Evolutionary conservation across 2,113 vertebrate species (phyloP).

Genomic region (Sus scrofa): DNA sequence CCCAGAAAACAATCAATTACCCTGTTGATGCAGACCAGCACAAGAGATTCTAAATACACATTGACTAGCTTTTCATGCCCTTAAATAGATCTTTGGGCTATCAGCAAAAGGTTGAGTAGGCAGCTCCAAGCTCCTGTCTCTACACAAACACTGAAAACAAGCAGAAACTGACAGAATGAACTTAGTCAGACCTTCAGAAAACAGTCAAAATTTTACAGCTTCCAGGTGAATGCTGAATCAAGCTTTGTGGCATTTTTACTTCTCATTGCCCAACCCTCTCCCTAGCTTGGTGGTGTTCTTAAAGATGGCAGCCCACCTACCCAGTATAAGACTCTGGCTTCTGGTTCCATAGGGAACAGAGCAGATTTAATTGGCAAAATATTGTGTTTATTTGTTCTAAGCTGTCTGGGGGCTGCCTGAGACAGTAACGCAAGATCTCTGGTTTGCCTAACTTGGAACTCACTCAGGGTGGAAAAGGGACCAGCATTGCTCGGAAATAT

Average conservation of each 20-base stretch:
- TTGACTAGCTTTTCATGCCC: background rate
- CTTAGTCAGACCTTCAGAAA: background rate
- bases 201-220: background rate
- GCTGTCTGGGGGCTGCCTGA: background rate
- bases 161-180: background rate
- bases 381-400: background rate
- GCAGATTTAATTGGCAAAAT: background rate
- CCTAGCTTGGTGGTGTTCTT: background rate
- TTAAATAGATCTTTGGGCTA: background rate
- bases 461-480: background rate
- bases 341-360: background rate
- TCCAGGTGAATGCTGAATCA: background rate
- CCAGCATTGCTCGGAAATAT: background rate
- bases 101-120: background rate
- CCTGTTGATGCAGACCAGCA: background rate
- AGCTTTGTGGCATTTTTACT: background rate
- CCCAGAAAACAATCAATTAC: background rate
- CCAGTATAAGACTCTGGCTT: background rate
- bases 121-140: background rate
- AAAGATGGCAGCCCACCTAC: background rate
- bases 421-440: background rate
- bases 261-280: background rate
- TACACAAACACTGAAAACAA: background rate
- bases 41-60: background rate
- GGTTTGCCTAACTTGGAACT: background rate